Conservation (phyloP, 2,113 vertebrate genomes). For the Cisticola juncidis region DNA sequence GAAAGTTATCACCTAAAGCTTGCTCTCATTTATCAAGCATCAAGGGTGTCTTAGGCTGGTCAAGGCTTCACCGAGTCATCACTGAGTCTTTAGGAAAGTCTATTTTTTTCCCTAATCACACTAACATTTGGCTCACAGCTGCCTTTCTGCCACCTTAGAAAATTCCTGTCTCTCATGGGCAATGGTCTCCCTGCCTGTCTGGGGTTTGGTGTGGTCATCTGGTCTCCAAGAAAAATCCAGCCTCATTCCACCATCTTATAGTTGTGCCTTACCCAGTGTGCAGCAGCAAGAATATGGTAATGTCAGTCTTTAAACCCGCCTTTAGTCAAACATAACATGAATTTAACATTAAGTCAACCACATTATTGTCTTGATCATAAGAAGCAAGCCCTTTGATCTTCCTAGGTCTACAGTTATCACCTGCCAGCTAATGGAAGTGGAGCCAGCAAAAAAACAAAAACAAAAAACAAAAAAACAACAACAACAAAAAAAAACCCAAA, state of each 20-base stretch:
- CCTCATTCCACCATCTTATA: not conserved
- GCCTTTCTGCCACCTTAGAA: not conserved
- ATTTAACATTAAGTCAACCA: not conserved
- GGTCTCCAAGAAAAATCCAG: not conserved
- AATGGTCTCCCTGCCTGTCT: not conserved
- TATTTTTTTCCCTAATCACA: not conserved
- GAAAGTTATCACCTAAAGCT: not conserved
- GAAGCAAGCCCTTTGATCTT: not conserved
- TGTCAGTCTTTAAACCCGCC: not conserved
- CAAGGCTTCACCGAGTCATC: not conserved
- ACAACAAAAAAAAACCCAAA: not conserved
- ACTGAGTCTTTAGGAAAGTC: not conserved
- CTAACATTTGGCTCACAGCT: not conserved
- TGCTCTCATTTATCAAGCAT: not conserved
- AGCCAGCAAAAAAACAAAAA: not conserved
- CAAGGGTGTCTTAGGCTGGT: not conserved
- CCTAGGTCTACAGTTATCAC: not conserved
- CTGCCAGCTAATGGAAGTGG: not conserved
- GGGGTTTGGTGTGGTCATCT: not conserved
- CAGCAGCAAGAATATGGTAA: not conserved
- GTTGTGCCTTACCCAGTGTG: not conserved
- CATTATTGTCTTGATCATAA: not conserved
- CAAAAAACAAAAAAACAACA: not conserved
- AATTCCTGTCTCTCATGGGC: not conserved
- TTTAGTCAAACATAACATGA: not conserved